Evolutionary conservation across 2,113 vertebrate species (phyloP), one percentile per base, ranked within the genome.

Genomic region (Origma solitaria): DNA sequence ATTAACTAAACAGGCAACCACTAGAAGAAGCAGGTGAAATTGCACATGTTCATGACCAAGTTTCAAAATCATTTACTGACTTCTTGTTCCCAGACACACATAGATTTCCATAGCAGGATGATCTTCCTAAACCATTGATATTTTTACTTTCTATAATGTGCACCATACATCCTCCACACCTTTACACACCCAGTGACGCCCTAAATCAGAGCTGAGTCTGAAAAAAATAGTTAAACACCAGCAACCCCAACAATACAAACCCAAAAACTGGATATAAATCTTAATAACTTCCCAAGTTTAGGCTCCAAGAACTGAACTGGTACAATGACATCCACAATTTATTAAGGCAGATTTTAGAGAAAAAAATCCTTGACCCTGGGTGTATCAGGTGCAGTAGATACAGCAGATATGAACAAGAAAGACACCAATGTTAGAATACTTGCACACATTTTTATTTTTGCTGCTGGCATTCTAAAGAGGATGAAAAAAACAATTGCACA

Each of bases 371-470:
- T 92, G 13, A 27, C 72, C 88, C 38, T 78, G 77, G 37, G 28
- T 83, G 25, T 83, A 61, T 78, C 22, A 73, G 82, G 13, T 65
- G 75, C 28, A 77, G 62, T 7, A 79, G 72, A 45, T 83, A 66
- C 33, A 82, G 33, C 91, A 95, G 88, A 93, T 66, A 64, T 37
- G 73, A 85, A 81, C 49, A 82, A 95, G 66, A 85, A 82, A 44
- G 33, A 44, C 45, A 75, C n/a, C 27, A 62, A 47, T 79, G 66
- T 65, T 71, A 97, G 90, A 90, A 88, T 3, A 49, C 70, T 81
- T 93, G 61, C 64, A 68, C 45, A 89, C 35, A 57, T 85, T 71
- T 92, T 18, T 82, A 76, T 80, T 93, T 96, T 97, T 96, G 88
- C 85, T 66, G 6, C 6, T 79, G 51, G 33, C 9, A 42, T 27